A percentile compares a stretch with the other conserved stretches of the same genome.
phyloP scores from a whole-genome alignment of 2,888 invertebrate species.

The Heterodera filipjevi region DNA sequence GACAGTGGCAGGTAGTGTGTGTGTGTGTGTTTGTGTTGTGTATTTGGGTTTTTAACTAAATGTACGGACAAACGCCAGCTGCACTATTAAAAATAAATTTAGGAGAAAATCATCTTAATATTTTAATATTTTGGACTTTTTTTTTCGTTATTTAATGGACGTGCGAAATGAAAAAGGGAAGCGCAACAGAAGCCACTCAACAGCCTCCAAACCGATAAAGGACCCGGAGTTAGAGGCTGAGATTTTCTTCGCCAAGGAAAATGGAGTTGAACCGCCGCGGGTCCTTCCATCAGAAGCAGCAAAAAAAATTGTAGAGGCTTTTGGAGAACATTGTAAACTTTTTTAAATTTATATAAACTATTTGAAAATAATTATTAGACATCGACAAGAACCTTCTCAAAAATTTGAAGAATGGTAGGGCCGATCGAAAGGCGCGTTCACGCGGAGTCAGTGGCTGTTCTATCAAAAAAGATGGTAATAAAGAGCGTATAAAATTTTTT shows the following conservation, averaged over 20 bases:
- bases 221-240: conserved; percentile 49
- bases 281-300: conserved; percentile 30
- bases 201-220: conserved; percentile 32
- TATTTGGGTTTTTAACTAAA: too few relatives aligned
- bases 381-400: conserved; percentile 30
- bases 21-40: too few relatives aligned
- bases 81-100: background rate
- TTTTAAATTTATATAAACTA: background rate
- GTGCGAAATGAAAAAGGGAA: conserved; percentile 5
- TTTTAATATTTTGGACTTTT: too few relatives aligned
- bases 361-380: conserved; percentile 11
- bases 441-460: conserved; percentile 51
- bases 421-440: conserved; percentile 50
- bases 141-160: conserved; percentile 18
- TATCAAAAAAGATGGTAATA: conserved; percentile 44
- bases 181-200: conserved; percentile 18
- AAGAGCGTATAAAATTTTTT: background rate
- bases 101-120: background rate
- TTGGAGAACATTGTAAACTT: conserved; percentile 17
- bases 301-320: conserved; percentile 40
- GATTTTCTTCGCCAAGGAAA: conserved; percentile 46
- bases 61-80: too few relatives aligned
- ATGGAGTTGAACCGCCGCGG: conserved; percentile 41
- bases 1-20: too few relatives aligned
- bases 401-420: conserved; percentile 45